Percentiles rank a stretch among this genome's conserved stretches.
These are phyloP conservation scores for Cephalophus harveyi DNA, from an alignment of 2,113 vertebrate species.

Conservation along the genomic window DNA sequence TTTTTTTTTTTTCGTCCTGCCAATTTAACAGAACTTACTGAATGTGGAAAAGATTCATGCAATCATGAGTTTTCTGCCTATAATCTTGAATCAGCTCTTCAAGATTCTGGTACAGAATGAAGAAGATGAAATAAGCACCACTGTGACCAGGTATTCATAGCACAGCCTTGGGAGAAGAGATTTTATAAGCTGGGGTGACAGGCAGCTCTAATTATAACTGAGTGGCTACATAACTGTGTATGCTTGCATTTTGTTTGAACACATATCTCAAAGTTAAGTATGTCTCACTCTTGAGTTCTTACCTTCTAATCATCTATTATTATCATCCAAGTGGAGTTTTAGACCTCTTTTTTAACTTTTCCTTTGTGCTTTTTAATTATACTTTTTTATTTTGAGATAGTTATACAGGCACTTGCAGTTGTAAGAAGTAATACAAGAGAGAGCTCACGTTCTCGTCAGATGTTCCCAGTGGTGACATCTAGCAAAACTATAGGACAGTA, in stretches of 20 bases:
- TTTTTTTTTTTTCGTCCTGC: slow-evolving; percentile 33
- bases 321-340: background rate
- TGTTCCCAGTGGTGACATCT: too few species aligned
- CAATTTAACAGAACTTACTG: slow-evolving; percentile 87
- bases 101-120: slow-evolving; percentile 92
- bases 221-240: background rate
- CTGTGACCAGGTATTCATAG: slow-evolving; percentile 91
- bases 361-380: background rate
- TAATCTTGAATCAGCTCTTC: slow-evolving; percentile 97
- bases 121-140: slow-evolving; percentile 89
- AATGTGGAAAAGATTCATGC: slow-evolving; percentile 95
- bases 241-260: background rate
- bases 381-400: background rate
- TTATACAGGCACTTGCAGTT: too few species aligned
- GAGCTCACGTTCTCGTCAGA: too few species aligned
- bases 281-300: background rate
- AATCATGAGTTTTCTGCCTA: slow-evolving; percentile 93
- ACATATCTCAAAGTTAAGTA: background rate
- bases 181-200: background rate
- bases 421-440: too few species aligned
- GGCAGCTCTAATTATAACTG: background rate
- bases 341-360: background rate
- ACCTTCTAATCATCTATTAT: background rate
- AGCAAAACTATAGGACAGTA: too few species aligned
- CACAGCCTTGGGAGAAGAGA: background rate